Percentiles rank a stretch among this genome's conserved stretches.
These are phyloP conservation scores for Theretra japonica DNA, from an alignment of 2,888 invertebrate species.

Conservation along the genomic window DNA sequence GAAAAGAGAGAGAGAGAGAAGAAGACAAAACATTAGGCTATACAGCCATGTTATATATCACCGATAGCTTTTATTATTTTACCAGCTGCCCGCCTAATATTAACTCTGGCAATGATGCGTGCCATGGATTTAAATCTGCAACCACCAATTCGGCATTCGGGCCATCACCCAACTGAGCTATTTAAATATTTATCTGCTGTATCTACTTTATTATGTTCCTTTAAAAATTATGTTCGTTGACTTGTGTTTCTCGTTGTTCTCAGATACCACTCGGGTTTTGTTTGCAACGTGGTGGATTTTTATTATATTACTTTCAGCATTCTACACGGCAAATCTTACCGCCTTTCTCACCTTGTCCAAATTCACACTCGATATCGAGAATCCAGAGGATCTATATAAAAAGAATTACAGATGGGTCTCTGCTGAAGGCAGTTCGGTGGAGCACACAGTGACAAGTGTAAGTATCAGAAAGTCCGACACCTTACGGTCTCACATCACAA, in stretches of 20 bases:
- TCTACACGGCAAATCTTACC: slow-evolving; percentile 95
- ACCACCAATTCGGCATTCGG: too few species aligned
- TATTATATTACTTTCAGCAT: slow-evolving; percentile 93
- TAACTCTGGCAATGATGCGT: too few species aligned
- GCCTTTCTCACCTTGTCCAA: slow-evolving; percentile 94
- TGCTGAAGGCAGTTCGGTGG: slow-evolving; percentile 87
- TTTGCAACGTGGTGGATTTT: slow-evolving; percentile 97
- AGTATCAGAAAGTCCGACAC: slow-evolving; percentile 48
- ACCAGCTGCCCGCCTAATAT: too few species aligned
- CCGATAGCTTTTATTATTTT: too few species aligned
- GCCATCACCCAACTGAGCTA: too few species aligned
- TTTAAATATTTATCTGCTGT: too few species aligned
- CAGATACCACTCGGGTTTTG: slow-evolving; percentile 92
- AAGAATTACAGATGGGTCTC: slow-evolving; percentile 90
- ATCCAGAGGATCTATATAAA: slow-evolving; percentile 86
- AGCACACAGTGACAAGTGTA: slow-evolving; percentile 86
- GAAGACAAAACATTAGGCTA: too few species aligned
- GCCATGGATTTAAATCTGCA: too few species aligned
- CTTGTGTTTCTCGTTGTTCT: slow-evolving; percentile 47
- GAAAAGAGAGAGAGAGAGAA: too few species aligned
- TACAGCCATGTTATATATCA: too few species aligned
- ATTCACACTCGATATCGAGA: slow-evolving; percentile 91
- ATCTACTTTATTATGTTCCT: background rate
- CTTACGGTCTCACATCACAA: background rate
- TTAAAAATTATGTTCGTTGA: background rate